Evolutionary conservation across 2,797 vertebrate species (phyloP).

Genomic region (Buphagus erythrorhynchus): DNA sequence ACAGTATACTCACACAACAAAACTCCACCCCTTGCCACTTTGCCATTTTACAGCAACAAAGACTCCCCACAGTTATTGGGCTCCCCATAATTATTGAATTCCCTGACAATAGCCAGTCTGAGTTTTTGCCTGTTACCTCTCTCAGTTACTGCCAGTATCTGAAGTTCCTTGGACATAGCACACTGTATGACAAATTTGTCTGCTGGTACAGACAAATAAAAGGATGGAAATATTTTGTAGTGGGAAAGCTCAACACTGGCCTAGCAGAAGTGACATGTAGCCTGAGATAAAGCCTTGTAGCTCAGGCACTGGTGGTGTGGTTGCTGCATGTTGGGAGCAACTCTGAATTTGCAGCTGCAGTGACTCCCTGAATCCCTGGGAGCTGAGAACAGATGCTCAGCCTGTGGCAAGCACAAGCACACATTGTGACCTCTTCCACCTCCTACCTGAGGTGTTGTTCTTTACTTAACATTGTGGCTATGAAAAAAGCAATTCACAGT

Average conservation of each 20-base stretch:
- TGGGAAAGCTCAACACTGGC: not conserved
- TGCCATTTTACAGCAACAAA: not conserved
- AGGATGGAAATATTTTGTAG: not conserved
- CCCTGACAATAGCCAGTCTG: too few species aligned
- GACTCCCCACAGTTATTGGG: not conserved
- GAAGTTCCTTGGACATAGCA: not conserved
- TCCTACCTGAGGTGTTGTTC: not conserved
- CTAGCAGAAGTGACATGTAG: not conserved
- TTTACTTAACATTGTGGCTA: not conserved
- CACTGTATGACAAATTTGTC: not conserved
- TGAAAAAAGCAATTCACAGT: not conserved
- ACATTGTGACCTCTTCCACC: not conserved
- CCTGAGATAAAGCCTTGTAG: not conserved
- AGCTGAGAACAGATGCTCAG: not conserved
- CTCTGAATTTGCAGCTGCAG: not conserved
- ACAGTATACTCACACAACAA: not conserved
- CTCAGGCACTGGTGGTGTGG: not conserved
- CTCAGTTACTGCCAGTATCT: not conserved
- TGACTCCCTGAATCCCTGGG: not conserved
- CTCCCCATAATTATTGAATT: not conserved
- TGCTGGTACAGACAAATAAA: not conserved
- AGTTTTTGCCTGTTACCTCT: not conserved
- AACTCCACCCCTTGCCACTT: not conserved
- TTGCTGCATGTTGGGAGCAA: not conserved
- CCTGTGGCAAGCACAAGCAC: not conserved